Base-by-base conservation (phyloP, 1,140 invertebrate species). In the Zaprionus davidi region DNA sequence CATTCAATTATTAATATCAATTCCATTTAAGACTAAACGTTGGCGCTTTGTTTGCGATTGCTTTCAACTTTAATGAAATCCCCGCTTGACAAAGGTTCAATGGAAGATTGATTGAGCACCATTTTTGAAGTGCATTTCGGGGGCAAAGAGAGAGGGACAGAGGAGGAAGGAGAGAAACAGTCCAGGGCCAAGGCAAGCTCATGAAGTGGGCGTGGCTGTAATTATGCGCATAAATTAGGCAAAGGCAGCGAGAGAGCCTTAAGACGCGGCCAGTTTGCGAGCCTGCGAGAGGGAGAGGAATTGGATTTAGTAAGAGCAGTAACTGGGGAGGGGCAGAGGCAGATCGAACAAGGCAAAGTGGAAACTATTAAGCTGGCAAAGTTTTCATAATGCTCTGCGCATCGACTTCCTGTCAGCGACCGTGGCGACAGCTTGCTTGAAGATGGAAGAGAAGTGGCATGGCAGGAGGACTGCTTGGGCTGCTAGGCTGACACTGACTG, bases 221-320 rank as follows among this genome's bases (percentile, higher is more conserved):
- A 86, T 86, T 86, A 87, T 86, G 82, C 82, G 83, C 82, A 86
- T 86, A 87, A 86, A 86, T 86, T 86, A 86, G 71, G 64, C 66
- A 58, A 72, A 55, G 63, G 63, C 79, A 46, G 67, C 53, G n/a
- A 53, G 76, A 46, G 20, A 58, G 56, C 75, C 62, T 79, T 63
- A 60, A 67, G 56, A 26, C 63, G 17, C 49, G 12, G 2, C 56
- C 55, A 41, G 31, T 55, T 55, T 4, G 24, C 24, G 15, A 60
- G 56, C n/a, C 51, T 38, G 58, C 55, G 34, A 57, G 36, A 36
- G 49, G 5, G n/a, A 20, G 5, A 34, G 31, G 9, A 34, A 34
- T 34, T 41, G 38, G 15, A 41, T 41, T 41, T 38, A 15, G 13
- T 38, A 5, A 24, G 20, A 44, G 26, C 2, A 64, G n/a, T n/a